These are phyloP conservation scores for Malaclemys terrapin DNA, from an alignment of 2,113 vertebrate species.

Conservation along the genomic window DNA sequence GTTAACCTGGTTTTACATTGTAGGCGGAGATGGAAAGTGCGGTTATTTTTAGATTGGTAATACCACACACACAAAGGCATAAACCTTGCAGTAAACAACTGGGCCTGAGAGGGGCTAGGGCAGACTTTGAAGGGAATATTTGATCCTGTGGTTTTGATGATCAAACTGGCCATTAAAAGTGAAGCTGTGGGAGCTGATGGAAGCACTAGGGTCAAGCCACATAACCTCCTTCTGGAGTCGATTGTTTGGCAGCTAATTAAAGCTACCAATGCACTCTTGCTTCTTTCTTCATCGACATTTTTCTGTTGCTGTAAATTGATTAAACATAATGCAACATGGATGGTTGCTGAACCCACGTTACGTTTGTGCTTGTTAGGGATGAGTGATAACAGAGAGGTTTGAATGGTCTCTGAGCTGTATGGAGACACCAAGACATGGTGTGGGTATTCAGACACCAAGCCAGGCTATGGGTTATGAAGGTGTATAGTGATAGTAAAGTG, in stretches of 20 bases:
- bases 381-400: accelerated
- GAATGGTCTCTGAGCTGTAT: accelerated
- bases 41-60: conserved; percentile 34
- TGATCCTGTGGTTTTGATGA: neutral
- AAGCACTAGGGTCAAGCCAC: neutral
- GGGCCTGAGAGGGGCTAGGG: neutral
- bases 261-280: neutral
- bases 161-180: neutral
- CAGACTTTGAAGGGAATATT: neutral
- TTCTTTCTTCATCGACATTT: neutral
- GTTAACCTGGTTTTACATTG: conserved; percentile 35
- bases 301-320: neutral
- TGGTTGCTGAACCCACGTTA: neutral
- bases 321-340: neutral
- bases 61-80: neutral
- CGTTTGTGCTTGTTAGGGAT: accelerated
- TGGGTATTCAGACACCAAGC: neutral
- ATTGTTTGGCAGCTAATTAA: neutral
- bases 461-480: neutral
- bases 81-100: neutral
- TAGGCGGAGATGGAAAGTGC: accelerated
- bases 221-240: neutral
- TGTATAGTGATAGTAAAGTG: neutral
- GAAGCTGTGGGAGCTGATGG: neutral
- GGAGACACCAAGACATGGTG: no score